phyloP scores from a whole-genome alignment of 2,888 invertebrate species.

The Pyralis farinalis region DNA sequence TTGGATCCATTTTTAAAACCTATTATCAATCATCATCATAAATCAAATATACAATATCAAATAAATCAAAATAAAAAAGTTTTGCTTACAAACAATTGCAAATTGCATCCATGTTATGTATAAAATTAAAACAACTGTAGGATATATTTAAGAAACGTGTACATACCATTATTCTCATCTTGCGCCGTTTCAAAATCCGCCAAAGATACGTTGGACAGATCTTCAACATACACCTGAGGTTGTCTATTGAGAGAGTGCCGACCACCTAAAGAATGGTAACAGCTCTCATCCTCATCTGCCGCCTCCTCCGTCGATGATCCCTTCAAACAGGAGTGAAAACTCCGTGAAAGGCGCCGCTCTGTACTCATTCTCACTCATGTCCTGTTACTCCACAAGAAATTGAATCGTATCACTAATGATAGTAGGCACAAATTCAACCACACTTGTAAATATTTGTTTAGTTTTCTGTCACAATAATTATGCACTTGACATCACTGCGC shows the following conservation, averaged over 20 bases:
- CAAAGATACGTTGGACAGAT: constrained; percentile 63
- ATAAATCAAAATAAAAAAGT: too few relatives aligned
- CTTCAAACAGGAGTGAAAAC: constrained; percentile 85
- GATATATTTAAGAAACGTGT: constrained; percentile 7
- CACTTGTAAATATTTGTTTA: constrained; percentile 12
- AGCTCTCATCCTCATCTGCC: constrained; percentile 69
- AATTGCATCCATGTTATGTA: too few relatives aligned
- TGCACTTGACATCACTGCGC: constrained; percentile 7
- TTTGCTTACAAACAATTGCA: too few relatives aligned
- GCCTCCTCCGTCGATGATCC: constrained; percentile 80
- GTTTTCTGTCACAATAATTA: constrained; percentile 7
- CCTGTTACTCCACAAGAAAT: constrained; percentile 39
- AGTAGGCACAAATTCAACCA: constrained; percentile 17
- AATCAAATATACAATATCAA: too few relatives aligned
- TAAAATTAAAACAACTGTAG: too few relatives aligned
- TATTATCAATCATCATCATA: too few relatives aligned
- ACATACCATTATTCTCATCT: constrained; percentile 69
- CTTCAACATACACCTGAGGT: constrained; percentile 71
- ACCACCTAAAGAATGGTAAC: constrained; percentile 72
- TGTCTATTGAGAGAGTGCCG: constrained; percentile 63
- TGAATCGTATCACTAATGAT: constrained; percentile 31
- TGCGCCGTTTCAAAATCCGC: constrained; percentile 68
- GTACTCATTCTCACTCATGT: constrained; percentile 76
- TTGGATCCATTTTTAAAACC: too few relatives aligned
- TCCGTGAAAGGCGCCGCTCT: constrained; percentile 82